Base-by-base conservation (phyloP, 1,140 invertebrate genomes). In the Papilio polytes region DNA sequence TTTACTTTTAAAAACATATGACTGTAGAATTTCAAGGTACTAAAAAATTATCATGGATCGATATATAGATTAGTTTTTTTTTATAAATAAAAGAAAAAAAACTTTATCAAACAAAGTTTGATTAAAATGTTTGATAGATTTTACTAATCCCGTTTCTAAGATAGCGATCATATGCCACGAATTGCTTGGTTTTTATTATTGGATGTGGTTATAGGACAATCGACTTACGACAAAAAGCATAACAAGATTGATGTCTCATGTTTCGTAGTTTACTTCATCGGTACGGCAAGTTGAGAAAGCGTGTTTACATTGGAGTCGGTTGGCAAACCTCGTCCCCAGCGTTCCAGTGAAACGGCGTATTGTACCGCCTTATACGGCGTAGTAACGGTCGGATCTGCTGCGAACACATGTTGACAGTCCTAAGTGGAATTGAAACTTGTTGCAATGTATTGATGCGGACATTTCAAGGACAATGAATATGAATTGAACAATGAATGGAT, bases 301-400 rank as follows among this genome's bases (percentile, higher is more conserved):
- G 80, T 83, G 80, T 84, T 82, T 82, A 83, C 85, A 84, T 78
- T 85, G 80, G 81, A 81, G 80, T 82, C 74, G 53, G 51, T 82
- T 84, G 82, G 84, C 86, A 85, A 85, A 85, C 81, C 81, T 84
- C 85, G 82, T 86, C 85, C 84, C 85, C 81, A n/a, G 70, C 76
- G 81, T 83, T 89, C 84, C 83, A 80, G 83, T 85, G 83, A 87
- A 88, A 87, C 84, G 72, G 81, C 81, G 73, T 80, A 83, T 86
- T 83, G 81, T 86, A 83, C 53, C 26, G 78, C 88, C 84, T 80
- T 88, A 85, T 87, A 85, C 74, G 86, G 26, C 53, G 83, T 78
- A 82, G 82, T 81, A 81, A 63, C 79, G 83, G 51, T 81, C 78
- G 80, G 83, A 84, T 84, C 82, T 74, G 78, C 53, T 53, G 63